Evolutionary conservation across 2,797 vertebrate species (phyloP), one percentile per base, ranked within the genome.

Genomic region (Simalia tracyae): DNA sequence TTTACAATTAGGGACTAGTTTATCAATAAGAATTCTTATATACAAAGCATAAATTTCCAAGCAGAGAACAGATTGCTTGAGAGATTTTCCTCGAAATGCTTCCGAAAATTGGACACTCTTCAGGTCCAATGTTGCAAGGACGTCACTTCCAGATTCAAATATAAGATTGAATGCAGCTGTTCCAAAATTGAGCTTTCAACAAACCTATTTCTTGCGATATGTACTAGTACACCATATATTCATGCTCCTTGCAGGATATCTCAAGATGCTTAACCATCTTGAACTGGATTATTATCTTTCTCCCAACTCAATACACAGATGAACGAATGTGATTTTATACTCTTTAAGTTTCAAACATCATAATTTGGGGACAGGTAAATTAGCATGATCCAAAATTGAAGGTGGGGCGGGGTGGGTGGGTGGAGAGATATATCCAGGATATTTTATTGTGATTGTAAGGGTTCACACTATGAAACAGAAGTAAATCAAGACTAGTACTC

Each of bases 11-110:
- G 91, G 31, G 0, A 90, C 94, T 93, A 85, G 92, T 90, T 5
- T 90, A 46, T 68, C 9, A n/a, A 90, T 59, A 59, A 19, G 85
- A 96, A 94, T 92, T n/a, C n/a, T 92, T 24, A 93, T 93, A 90
- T 0, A 93, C 4, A 94, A 93, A 3, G 31, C 86, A 93, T 91
- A 87, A 81, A 81, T 2, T 54, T 46, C 42, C 19, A 63, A 54
- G 46, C 8, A 61, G 8, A 88, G 26, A 87, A 22, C 56, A 87
- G 3, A 50, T 24, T 72, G 76, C 60, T 54, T 26, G 63, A 17
- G 0, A 15, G 19, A 3, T 72, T 89, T 89, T 54, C 11, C 88
- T 8, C 59, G 15, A 28, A 24, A 42, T 46, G n/a, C 11, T 42
- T 31, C 56, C 42, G 31, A 26, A 28, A 76, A 81, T 57, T 76